Conservation (phyloP, 2,797 vertebrate species). For the Nyctalus aviator region DNA sequence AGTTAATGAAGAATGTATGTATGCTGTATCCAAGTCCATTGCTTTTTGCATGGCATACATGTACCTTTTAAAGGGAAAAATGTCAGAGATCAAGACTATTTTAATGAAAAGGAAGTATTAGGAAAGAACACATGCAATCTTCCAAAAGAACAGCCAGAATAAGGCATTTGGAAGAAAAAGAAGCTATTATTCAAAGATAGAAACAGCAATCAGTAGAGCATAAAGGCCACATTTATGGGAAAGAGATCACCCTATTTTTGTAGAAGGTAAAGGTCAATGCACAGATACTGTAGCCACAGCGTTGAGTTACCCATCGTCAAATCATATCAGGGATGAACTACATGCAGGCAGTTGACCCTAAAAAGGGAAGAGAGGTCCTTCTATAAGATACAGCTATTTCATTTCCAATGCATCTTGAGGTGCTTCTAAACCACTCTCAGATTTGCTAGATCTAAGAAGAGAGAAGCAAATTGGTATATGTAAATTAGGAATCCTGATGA, state of each 20-base stretch:
- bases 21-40: neutral
- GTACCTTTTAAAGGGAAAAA: neutral
- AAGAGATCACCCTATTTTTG: neutral
- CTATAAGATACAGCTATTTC: neutral
- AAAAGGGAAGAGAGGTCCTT: neutral
- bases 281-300: neutral
- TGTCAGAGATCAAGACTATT: constrained; percentile 11
- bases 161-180: neutral
- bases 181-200: neutral
- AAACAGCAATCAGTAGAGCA: neutral
- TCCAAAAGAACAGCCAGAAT: neutral
- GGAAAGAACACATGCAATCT: neutral
- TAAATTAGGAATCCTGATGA: constrained; percentile 1
- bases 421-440: neutral
- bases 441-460: neutral
- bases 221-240: neutral
- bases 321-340: neutral
- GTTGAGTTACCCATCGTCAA: neutral
- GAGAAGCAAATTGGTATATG: neutral
- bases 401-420: neutral
- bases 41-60: neutral
- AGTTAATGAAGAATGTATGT: constrained; percentile 30
- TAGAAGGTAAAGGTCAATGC: neutral
- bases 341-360: neutral
- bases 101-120: neutral